These are phyloP conservation scores for Acanthosepion lycidas DNA, from an alignment of 2,888 invertebrate species.

Conservation along the genomic window DNA sequence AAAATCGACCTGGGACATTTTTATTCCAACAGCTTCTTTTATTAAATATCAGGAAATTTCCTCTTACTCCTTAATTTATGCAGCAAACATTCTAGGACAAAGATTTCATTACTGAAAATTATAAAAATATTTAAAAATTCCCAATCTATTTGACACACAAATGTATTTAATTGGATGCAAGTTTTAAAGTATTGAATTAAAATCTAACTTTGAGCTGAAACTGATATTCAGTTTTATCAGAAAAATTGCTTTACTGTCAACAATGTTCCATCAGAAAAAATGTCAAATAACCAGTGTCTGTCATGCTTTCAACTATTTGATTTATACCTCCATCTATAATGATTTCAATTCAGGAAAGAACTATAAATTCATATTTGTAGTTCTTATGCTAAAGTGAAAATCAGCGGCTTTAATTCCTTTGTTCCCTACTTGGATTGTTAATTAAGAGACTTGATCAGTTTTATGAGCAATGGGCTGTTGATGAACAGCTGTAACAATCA, in stretches of 20 bases:
- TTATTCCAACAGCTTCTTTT: too few relatives aligned
- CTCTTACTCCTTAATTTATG: too few relatives aligned
- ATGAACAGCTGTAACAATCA: not conserved
- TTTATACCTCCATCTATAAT: not conserved
- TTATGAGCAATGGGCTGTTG: not conserved
- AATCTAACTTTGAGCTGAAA: not conserved
- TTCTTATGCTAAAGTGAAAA: not conserved
- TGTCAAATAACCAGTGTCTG: too few relatives aligned
- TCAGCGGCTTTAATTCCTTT: not conserved
- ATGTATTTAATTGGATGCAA: not conserved
- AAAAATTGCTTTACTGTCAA: not conserved
- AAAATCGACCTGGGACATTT: not conserved
- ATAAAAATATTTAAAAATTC: too few relatives aligned
- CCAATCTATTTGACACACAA: not conserved
- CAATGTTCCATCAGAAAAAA: not conserved
- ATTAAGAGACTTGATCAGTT: slow-evolving; percentile 17
- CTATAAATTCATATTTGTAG: not conserved
- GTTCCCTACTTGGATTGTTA: not conserved
- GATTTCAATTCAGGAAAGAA: not conserved
- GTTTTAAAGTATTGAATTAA: not conserved
- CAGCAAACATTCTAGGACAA: too few relatives aligned
- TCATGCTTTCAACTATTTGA: not conserved
- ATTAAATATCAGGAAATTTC: too few relatives aligned
- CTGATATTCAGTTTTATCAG: not conserved
- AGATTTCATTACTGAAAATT: too few relatives aligned